phyloP scores from a whole-genome alignment of 2,888 invertebrate species.

The Zonitis immaculata region DNA sequence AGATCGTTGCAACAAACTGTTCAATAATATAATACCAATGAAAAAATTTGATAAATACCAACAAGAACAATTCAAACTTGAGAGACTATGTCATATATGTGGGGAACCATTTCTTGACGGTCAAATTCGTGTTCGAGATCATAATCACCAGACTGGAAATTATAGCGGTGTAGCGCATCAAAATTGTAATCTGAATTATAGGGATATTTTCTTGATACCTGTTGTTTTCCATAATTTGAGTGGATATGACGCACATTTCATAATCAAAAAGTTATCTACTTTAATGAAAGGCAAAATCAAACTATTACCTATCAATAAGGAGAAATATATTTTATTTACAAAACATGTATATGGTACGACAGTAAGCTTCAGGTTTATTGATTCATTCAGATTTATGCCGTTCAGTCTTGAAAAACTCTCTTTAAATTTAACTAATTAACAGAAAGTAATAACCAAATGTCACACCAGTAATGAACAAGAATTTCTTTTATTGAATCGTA shows the following conservation, averaged over 20 bases:
- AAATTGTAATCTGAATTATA: slow-evolving; percentile 37
- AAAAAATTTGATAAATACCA: not conserved
- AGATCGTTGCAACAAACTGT: not conserved
- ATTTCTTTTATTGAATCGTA: slow-evolving; percentile 32
- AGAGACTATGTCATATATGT: slow-evolving; percentile 26
- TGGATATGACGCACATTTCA: slow-evolving; percentile 35
- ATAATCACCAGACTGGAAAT: slow-evolving; percentile 32
- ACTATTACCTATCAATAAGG: slow-evolving; percentile 34
- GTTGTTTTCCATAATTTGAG: slow-evolving; percentile 36
- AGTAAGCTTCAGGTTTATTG: not conserved
- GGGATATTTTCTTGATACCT: slow-evolving; percentile 30
- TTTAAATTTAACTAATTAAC: too few relatives aligned
- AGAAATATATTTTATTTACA: slow-evolving; percentile 15
- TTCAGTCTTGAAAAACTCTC: too few relatives aligned
- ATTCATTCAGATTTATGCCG: not conserved
- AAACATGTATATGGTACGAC: not conserved
- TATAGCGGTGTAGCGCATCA: slow-evolving; percentile 31
- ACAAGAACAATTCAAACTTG: not conserved
- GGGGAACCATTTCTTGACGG: slow-evolving; percentile 9
- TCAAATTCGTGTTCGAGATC: slow-evolving; percentile 28
- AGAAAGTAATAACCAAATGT: not conserved
- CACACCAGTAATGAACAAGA: not conserved
- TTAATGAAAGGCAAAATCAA: slow-evolving; percentile 20
- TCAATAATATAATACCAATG: not conserved
- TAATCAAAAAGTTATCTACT: slow-evolving; percentile 28